phyloP scores from a whole-genome alignment of 1,140 invertebrate genomes.

The Brachionus rubens region DNA sequence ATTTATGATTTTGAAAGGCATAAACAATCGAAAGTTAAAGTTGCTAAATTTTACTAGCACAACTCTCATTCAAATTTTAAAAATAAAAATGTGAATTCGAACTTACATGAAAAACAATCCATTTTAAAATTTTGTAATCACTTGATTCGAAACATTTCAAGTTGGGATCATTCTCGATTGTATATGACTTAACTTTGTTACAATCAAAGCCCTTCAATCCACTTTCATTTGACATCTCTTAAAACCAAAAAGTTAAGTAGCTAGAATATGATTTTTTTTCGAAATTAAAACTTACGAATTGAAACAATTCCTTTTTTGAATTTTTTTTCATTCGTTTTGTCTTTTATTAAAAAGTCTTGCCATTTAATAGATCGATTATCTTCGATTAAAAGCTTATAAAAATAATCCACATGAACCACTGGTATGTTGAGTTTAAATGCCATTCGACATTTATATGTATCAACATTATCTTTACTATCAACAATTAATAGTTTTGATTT shows the following conservation, averaged over 20 bases:
- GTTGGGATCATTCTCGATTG: neutral
- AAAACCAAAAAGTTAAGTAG: neutral
- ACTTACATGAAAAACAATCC: constrained; percentile 45
- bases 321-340: neutral
- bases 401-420: constrained; percentile 52
- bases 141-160: neutral
- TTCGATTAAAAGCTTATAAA: constrained; percentile 51
- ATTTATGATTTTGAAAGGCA: neutral
- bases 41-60: too few relatives aligned
- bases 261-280: neutral
- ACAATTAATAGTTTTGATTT: constrained; percentile 48
- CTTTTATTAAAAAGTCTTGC: constrained; percentile 49
- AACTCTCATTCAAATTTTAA: too few relatives aligned
- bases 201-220: neutral
- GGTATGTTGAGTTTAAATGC: constrained; percentile 52
- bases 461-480: constrained; percentile 50
- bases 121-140: constrained; percentile 41
- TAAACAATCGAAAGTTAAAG: too few relatives aligned
- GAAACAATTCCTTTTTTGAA: neutral
- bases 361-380: constrained; percentile 47
- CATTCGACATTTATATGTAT: constrained; percentile 52
- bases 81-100: too few relatives aligned
- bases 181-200: neutral
- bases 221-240: neutral
- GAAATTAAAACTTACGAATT: neutral